Evolutionary conservation across 2,888 invertebrate species (phyloP), one percentile per base, ranked within the genome.

Genomic region (Caenorhabditis macrosperma): DNA sequence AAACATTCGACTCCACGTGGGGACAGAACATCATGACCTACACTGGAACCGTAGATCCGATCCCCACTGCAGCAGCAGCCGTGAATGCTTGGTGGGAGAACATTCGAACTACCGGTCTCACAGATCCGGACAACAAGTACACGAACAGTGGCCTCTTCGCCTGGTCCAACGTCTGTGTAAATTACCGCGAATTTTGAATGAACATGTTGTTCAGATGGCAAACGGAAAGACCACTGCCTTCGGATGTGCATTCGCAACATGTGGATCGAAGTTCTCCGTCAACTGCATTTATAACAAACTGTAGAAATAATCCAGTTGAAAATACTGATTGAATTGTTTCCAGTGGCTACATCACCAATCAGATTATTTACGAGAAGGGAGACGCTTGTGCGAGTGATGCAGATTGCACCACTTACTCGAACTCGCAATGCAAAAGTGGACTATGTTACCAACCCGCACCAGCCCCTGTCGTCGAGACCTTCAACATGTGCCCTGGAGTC

Each of bases 341-440:
- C 57, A 82, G 83, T n/a, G 83, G 82, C 4, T 82, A 83, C 63
- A 60, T 60, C 35, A 57, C 82, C 10, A 71, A 72, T 33, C 48
- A 68, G 10, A 44, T 75, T 22, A 72, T 83, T 26, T 84, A 83
- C 71, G 78, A 84, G 35, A 69, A 74, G 17, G 84, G 84, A 38
- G 35, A 15, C 15, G 64, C 82, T 1, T 83, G 83, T 48, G 20
- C 59, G 10, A 66, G 46, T 10, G 75, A 78, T 24, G 46, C 81
- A 7, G 79, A 83, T 10, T 77, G 80, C 46, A 81, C 78, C 30
- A 74, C 68, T 5, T 74, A 69, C 44, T 20, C 77, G 22, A 57
- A 60, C 48, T 79, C 79, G 1, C 17, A 48, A 28, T 82, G 82
- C 75, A 76, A 66, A 22, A 71, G 48, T 26, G 82, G 82, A 4